Base-by-base conservation (phyloP, 2,113 vertebrate genomes). In the Oncorhynchus keta region DNA sequence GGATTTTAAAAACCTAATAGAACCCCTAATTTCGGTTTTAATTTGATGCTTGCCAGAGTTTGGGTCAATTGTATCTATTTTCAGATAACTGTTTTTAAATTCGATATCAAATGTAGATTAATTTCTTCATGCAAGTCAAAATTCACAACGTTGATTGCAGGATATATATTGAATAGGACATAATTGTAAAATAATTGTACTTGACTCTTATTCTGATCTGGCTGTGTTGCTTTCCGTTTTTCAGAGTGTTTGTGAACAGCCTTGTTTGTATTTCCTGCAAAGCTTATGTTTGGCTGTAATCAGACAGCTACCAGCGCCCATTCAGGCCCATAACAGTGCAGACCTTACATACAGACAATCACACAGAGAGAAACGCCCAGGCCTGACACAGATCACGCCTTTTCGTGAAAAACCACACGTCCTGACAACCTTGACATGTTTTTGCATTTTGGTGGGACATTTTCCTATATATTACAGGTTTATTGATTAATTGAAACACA, bases 261-360 rank as follows among this genome's bases (percentile, higher is more conserved):
- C 48, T 70, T 88, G 39, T 74, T 80, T 81, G 76, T 75, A 67
- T 79, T 85, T 80, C 75, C 84, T 84, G 79, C 61, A 83, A 83
- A 83, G 28, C 79, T 75, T 80, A 69, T 20, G 75, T 84, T 76
- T 76, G 71, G 76, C 67, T 70, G 59, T 64, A 74, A 68, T 81
- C 73, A 82, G 72, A 84, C 45, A 70, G 39, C 28, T n/a, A 49
- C 45, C n/a, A 48, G 45, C 45, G 45, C 39, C 68, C 28, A 70
- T 49, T 7, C 80, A 87, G 78, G 70, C 69, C 70, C 32, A 45
- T 68, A 61, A 78, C 64, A 73, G 79, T 83, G 85, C 83, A 76
- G 81, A 85, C 87, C 84, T 92, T 87, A 87, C 83, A 82, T 86
- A 84, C 81, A 95, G 96, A 97, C 97, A 97, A 97, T 92, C 85